phyloP scores from a whole-genome alignment of 2,888 invertebrate genomes.

The Resseliella maxima region DNA sequence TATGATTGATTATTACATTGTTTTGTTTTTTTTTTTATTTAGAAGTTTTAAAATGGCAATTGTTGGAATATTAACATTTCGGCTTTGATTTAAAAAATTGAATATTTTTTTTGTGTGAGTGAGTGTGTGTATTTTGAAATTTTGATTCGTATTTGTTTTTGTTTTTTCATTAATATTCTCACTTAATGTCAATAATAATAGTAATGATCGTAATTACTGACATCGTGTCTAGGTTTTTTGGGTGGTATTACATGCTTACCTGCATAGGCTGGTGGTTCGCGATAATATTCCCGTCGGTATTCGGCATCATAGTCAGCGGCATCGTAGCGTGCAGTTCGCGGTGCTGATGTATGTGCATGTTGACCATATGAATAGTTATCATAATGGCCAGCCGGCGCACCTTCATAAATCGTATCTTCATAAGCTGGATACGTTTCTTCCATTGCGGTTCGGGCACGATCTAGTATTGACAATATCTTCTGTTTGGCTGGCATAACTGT shows the following conservation, averaged over 20 bases:
- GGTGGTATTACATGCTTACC: constrained; percentile 61
- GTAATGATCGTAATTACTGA: constrained; percentile 16
- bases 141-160: no score
- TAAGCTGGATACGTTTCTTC: constrained; percentile 76
- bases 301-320: constrained; percentile 66
- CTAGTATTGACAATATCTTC: constrained; percentile 86
- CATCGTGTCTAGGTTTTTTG: constrained; percentile 43
- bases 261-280: constrained; percentile 66
- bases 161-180: not conserved
- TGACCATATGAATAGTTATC: constrained; percentile 63
- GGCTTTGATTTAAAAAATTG: no score
- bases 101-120: no score
- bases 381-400: constrained; percentile 61
- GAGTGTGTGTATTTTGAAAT: no score
- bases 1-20: no score
- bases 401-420: constrained; percentile 65
- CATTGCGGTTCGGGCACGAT: constrained; percentile 84
- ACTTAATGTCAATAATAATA: constrained; percentile 42
- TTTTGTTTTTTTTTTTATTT: no score
- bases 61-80: no score
- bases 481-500: constrained; percentile 76
- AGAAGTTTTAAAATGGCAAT: no score
- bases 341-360: constrained; percentile 59
- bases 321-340: constrained; percentile 64
- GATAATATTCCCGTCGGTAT: constrained; percentile 66